Conservation (phyloP, 2,797 vertebrate genomes). For the Squalus acanthias region DNA sequence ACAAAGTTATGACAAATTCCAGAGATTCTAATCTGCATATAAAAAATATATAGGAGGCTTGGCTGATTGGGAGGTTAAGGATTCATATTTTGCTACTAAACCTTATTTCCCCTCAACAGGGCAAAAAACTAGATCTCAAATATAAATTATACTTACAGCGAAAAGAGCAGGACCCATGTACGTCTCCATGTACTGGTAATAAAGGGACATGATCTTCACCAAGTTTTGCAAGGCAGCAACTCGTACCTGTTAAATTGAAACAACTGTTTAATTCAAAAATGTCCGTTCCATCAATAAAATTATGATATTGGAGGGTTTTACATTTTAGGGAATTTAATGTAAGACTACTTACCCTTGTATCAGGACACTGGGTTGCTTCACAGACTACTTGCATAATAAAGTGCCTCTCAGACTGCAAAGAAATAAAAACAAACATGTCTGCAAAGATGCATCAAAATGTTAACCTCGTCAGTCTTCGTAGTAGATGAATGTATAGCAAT, state of each 20-base stretch:
- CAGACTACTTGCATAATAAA: conserved; percentile 99
- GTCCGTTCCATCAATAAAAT: not conserved
- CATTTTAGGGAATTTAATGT: not conserved
- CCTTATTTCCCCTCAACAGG: not conserved
- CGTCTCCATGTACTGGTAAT: conserved; percentile 98
- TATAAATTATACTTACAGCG: conserved; percentile 69
- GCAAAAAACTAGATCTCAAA: conserved; percentile 1
- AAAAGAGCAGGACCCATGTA: conserved; percentile 97
- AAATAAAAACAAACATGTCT: conserved; percentile 39
- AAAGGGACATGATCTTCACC: conserved; percentile 98
- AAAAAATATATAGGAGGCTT: not conserved
- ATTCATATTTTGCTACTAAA: not conserved
- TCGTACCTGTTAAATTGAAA: conserved; percentile 67
- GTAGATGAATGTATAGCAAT: not conserved
- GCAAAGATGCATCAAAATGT: not conserved
- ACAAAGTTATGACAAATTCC: not conserved
- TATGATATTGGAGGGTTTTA: not conserved
- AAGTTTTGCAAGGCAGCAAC: conserved; percentile 94
- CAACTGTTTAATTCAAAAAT: conserved; percentile 21
- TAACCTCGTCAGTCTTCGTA: no score
- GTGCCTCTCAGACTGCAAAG: conserved; percentile 84
- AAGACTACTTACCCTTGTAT: conserved; percentile 78
- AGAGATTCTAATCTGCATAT: not conserved
- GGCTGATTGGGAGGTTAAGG: not conserved
- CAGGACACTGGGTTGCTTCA: conserved; percentile 95